Percentiles rank a stretch among this genome's conserved stretches.
Evolutionary conservation across 2,888 invertebrate genomes (phyloP).

Genomic region (Lapara coniferarum): DNA sequence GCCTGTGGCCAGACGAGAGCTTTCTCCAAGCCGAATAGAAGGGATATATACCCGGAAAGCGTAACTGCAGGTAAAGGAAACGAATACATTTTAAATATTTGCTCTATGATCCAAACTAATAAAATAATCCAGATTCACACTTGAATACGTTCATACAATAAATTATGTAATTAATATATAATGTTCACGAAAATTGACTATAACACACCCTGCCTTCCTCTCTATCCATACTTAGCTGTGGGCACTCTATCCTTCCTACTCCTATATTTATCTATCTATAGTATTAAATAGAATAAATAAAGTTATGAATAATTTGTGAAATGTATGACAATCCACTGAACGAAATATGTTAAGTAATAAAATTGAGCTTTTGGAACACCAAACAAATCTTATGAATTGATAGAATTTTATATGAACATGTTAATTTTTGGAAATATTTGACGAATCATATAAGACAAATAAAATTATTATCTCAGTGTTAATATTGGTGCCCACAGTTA

Average conservation of each 20-base stretch:
- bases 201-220: slow-evolving; percentile 49
- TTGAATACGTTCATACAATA: slow-evolving; percentile 14
- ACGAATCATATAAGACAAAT: slow-evolving; percentile 30
- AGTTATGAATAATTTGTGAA: slow-evolving; percentile 33
- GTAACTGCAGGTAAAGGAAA: neutral
- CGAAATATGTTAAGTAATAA: slow-evolving; percentile 36
- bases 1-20: too few species aligned
- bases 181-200: slow-evolving; percentile 24
- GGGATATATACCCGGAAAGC: too few species aligned
- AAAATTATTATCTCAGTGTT: slow-evolving; percentile 40
- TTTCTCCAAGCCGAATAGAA: too few species aligned
- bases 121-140: slow-evolving; percentile 13
- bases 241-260: slow-evolving; percentile 44
- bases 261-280: slow-evolving; percentile 13
- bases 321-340: slow-evolving; percentile 39
- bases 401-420: slow-evolving; percentile 48
- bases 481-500: slow-evolving; percentile 54
- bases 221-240: slow-evolving; percentile 63
- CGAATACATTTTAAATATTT: neutral
- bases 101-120: neutral
- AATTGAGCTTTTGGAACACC: slow-evolving; percentile 70
- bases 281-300: slow-evolving; percentile 1
- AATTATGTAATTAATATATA: slow-evolving; percentile 17
- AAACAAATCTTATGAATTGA: slow-evolving; percentile 76
- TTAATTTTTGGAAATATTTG: slow-evolving; percentile 24